Conservation (phyloP, 2,888 invertebrate species). For the Ophioninae sp. region DNA sequence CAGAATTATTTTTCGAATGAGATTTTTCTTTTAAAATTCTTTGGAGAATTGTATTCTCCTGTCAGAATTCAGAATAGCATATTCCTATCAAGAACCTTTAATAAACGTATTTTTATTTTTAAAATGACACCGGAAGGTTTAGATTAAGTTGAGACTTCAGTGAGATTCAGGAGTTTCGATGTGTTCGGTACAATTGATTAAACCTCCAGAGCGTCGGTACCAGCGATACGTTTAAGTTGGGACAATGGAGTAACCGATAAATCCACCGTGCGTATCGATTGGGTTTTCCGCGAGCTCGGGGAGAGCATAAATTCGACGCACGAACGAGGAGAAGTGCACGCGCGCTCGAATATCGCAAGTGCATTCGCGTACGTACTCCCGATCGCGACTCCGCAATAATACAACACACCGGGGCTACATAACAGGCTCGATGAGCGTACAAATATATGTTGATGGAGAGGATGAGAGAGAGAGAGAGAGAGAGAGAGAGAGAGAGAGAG, state of each 20-base stretch:
- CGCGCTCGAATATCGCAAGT: constrained; percentile 50
- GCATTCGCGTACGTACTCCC: constrained; percentile 38
- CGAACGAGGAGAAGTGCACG: constrained; percentile 28
- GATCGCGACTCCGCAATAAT: not conserved
- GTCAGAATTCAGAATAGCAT: too few relatives aligned
- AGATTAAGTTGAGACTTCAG: not conserved
- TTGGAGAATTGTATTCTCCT: too few relatives aligned
- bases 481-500: not conserved
- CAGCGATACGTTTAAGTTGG: not conserved
- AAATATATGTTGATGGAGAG: constrained; percentile 13
- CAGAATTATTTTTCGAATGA: too few relatives aligned
- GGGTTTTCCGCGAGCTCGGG: constrained; percentile 36
- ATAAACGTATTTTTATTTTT: too few relatives aligned
- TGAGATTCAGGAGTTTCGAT: not conserved
- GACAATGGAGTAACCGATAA: constrained; percentile 50
- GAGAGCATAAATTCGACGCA: constrained; percentile 58
- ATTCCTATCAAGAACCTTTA: too few relatives aligned
- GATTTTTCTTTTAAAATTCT: too few relatives aligned
- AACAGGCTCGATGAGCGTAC: constrained; percentile 30
- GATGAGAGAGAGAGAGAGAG: not conserved
- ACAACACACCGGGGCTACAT: constrained; percentile 8
- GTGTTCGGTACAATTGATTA: constrained; percentile 18
- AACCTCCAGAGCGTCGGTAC: not conserved
- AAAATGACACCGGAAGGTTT: too few relatives aligned
- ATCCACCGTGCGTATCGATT: constrained; percentile 52